A percentile compares a stretch with the other conserved stretches of the same genome.
Conservation (phyloP, 2,888 invertebrate genomes). For the Erebia palarica region DNA sequence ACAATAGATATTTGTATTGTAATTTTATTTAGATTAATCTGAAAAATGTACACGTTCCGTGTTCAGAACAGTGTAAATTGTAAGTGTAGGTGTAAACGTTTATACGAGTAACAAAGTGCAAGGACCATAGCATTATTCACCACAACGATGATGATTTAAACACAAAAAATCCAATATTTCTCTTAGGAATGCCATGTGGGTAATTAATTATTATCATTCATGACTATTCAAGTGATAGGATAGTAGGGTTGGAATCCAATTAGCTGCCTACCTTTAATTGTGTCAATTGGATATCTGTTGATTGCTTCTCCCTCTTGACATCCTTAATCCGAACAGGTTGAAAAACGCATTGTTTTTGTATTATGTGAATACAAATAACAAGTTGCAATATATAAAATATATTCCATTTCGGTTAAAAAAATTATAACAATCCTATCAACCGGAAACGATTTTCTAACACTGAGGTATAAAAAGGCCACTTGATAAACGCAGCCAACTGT, state of each 20-base stretch:
- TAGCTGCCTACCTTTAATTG: not conserved
- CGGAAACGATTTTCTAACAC: constrained; percentile 13
- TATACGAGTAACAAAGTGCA: too few relatives aligned
- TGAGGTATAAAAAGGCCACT: constrained; percentile 1
- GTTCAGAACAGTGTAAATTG: too few relatives aligned
- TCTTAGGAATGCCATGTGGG: not conserved
- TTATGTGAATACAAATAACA: not conserved
- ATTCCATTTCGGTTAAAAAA: not conserved
- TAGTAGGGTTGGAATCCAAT: constrained; percentile 3
- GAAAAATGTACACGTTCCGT: too few relatives aligned
- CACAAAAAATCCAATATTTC: too few relatives aligned
- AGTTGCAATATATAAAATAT: not conserved
- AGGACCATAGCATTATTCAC: too few relatives aligned
- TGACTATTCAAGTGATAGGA: not conserved
- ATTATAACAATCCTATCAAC: constrained; percentile 3
- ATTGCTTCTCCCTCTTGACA: constrained; percentile 2
- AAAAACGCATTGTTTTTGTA: not conserved
- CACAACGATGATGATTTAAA: too few relatives aligned
- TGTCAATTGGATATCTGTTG: constrained; percentile 10
- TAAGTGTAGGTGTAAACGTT: too few relatives aligned
- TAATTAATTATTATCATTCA: not conserved
- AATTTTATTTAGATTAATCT: too few relatives aligned
- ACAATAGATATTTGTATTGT: too few relatives aligned
- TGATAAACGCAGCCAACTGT: constrained; percentile 16
- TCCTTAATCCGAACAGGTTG: not conserved